phyloP scores from a whole-genome alignment of 2,888 invertebrate genomes.

The Capitulum mitella region DNA sequence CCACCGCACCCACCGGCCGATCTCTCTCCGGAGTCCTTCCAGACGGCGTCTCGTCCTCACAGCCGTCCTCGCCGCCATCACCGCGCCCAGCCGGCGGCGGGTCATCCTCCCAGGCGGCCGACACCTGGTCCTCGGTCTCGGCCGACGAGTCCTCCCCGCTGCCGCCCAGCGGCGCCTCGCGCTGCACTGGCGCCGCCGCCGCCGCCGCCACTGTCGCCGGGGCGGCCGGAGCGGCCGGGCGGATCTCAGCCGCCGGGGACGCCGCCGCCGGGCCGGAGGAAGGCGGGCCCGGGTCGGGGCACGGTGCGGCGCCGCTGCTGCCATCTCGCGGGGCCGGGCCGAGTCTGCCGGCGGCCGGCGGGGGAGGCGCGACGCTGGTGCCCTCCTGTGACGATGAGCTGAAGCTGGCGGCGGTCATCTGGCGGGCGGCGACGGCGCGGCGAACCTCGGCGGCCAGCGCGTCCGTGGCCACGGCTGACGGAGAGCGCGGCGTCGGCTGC shows the following conservation, averaged over 20 bases:
- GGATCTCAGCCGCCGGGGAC: not conserved
- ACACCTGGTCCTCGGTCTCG: constrained; percentile 26
- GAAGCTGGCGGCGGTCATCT: not conserved
- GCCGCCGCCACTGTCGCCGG: not conserved
- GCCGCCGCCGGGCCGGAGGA: not conserved
- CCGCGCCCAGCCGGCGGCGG: too few relatives aligned
- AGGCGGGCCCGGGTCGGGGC: not conserved
- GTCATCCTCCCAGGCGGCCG: not conserved
- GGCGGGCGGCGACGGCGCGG: constrained; percentile 1
- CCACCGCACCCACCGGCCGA: not conserved
- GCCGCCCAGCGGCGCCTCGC: constrained; percentile 23
- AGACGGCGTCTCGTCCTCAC: not conserved
- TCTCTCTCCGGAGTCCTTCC: too few relatives aligned
- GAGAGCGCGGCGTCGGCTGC: not conserved
- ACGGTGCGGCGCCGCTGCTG: constrained; percentile 14
- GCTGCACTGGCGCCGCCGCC: not conserved
- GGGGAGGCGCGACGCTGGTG: not conserved
- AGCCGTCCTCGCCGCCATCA: not conserved
- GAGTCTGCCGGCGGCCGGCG: not conserved
- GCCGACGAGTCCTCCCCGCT: constrained; percentile 12
- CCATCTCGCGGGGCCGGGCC: constrained; percentile 31
- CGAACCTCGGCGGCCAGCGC: not conserved
- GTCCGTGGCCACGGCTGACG: not conserved
- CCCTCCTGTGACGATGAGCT: not conserved
- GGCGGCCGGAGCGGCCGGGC: not conserved